phyloP scores from a whole-genome alignment of 2,113 vertebrate species.

The Vicugna pacos region DNA sequence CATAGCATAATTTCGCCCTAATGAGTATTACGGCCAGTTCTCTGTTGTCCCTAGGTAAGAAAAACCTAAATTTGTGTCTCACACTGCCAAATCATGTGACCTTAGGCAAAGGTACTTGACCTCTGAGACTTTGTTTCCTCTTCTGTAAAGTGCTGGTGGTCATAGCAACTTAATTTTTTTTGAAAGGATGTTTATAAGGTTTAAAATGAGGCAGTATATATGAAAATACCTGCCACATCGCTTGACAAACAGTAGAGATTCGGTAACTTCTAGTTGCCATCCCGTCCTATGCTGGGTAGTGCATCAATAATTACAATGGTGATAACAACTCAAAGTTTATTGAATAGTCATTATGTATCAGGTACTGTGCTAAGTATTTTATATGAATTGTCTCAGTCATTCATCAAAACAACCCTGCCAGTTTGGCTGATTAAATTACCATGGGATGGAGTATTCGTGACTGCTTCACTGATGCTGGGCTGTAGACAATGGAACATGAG shows the following conservation, averaged over 20 bases:
- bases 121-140: not conserved
- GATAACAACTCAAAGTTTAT: not conserved
- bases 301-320: not conserved
- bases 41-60: not conserved
- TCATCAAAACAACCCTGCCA: not conserved
- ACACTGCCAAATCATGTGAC: not conserved
- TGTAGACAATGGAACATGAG: accelerated
- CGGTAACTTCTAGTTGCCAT: not conserved
- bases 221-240: not conserved
- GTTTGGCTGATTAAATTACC: not conserved
- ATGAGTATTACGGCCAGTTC: not conserved
- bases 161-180: not conserved
- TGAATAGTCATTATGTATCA: accelerated
- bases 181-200: not conserved
- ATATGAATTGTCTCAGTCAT: accelerated
- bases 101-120: not conserved
- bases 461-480: not conserved
- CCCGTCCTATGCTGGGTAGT: not conserved
- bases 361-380: not conserved
- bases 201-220: not conserved
- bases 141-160: not conserved
- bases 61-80: not conserved
- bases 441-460: accelerated
- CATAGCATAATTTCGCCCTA: not conserved
- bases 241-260: not conserved